Evolutionary conservation across 1,140 invertebrate genomes (phyloP).

Genomic region (Cecropterus lyciades): DNA sequence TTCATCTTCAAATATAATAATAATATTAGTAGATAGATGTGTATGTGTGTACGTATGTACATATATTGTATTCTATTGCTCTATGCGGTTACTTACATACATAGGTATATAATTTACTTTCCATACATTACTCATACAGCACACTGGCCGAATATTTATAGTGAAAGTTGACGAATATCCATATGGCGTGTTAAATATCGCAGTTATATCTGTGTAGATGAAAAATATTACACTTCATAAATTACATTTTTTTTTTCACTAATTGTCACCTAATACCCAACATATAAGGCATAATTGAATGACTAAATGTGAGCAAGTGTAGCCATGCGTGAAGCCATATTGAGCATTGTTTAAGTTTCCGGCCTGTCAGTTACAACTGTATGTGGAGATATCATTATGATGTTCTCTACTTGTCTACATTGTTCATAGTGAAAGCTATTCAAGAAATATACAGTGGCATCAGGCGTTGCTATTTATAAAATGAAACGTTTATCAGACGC

Average conservation of each 20-base stretch:
- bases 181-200: neutral
- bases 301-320: neutral
- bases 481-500: neutral
- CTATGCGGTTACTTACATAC: too few relatives aligned
- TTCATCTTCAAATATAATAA: too few relatives aligned
- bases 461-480: neutral
- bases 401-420: slow-evolving; percentile 3
- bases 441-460: slow-evolving; percentile 1
- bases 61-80: too few relatives aligned
- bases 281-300: neutral
- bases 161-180: neutral
- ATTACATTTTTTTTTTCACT: too few relatives aligned
- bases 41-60: too few relatives aligned
- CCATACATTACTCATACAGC: neutral
- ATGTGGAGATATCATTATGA: slow-evolving; percentile 2
- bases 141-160: neutral
- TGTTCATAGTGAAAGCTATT: slow-evolving; percentile 3
- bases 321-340: slow-evolving; percentile 7
- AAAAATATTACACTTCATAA: too few relatives aligned
- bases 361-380: neutral
- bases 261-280: too few relatives aligned
- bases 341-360: neutral
- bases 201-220: too few relatives aligned
- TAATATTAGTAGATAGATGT: too few relatives aligned
- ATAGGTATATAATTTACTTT: too few relatives aligned